Conservation (phyloP, 2,113 vertebrate species). For the Psammodynastes pulverulentus region DNA sequence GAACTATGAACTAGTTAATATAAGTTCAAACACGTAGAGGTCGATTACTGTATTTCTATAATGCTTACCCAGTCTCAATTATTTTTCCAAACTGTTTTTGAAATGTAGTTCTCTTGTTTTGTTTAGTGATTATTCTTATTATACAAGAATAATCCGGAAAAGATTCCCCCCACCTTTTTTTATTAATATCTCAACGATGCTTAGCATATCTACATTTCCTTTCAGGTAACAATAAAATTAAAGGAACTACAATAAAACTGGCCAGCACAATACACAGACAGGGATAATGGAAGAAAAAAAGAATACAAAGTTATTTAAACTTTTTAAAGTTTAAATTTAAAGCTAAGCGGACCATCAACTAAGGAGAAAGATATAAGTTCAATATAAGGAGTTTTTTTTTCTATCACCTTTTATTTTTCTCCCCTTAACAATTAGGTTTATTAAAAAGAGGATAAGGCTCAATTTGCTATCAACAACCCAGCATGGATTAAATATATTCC, state of each 20-base stretch:
- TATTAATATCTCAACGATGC: not conserved
- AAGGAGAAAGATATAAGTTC: slow-evolving; percentile 13
- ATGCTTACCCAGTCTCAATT: not conserved
- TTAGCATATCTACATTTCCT: not conserved
- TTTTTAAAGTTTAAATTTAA: not conserved
- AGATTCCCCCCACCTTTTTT: not conserved
- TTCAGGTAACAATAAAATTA: not conserved
- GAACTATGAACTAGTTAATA: not conserved
- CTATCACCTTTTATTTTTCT: slow-evolving; percentile 18
- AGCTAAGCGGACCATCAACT: slow-evolving; percentile 48
- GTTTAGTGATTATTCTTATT: not conserved
- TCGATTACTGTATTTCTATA: not conserved
- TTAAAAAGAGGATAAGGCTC: slow-evolving; percentile 46
- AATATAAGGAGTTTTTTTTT: slow-evolving; percentile 33
- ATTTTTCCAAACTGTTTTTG: not conserved
- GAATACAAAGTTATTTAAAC: slow-evolving; percentile 2
- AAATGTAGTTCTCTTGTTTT: not conserved
- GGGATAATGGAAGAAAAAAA: slow-evolving; percentile 28
- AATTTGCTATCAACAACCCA: slow-evolving; percentile 45
- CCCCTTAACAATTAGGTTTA: slow-evolving; percentile 44
- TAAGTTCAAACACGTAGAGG: not conserved
- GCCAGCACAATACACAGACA: not conserved
- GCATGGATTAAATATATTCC: slow-evolving; percentile 27
- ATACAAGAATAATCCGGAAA: not conserved
- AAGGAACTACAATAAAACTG: not conserved